A percentile compares a stretch with the other conserved stretches of the same genome.
Conservation (phyloP, 2,113 vertebrate genomes). For the Rhineura floridana region DNA sequence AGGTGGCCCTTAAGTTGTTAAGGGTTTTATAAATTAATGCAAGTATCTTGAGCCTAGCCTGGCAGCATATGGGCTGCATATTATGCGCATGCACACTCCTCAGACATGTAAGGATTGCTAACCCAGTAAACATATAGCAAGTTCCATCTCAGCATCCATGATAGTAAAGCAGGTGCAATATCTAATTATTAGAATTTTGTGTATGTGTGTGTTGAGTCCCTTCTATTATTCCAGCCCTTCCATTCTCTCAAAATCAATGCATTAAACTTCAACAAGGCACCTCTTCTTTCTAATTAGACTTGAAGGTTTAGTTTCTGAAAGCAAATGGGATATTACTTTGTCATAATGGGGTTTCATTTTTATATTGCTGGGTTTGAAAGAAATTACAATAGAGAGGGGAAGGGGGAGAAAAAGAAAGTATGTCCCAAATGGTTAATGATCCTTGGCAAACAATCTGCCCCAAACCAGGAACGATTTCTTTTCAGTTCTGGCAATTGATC, state of each 20-base stretch:
- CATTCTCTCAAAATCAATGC: conserved; percentile 33
- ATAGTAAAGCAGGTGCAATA: background rate
- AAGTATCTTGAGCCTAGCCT: no score
- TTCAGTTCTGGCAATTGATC: conserved; percentile 63
- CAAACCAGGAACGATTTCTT: conserved; percentile 61
- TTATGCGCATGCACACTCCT: background rate
- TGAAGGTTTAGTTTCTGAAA: conserved; percentile 63
- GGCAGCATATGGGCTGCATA: background rate
- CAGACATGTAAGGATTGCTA: background rate
- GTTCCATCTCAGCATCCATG: background rate
- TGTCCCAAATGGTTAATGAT: conserved; percentile 73
- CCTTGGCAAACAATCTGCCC: conserved; percentile 68
- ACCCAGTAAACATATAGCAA: background rate
- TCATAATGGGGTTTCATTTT: conserved; percentile 70
- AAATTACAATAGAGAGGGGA: conserved; percentile 30
- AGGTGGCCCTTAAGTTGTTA: background rate
- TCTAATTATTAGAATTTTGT: conserved; percentile 24
- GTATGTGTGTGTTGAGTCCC: conserved; percentile 20
- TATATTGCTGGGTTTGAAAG: conserved; percentile 57
- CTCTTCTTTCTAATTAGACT: conserved; percentile 59
- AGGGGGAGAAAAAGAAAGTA: background rate
- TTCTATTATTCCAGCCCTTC: background rate
- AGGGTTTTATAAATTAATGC: no score
- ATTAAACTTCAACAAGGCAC: conserved; percentile 42
- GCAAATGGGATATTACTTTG: conserved; percentile 67